Conservation (phyloP, 2,888 invertebrate species). For the Melanophora roralis region DNA sequence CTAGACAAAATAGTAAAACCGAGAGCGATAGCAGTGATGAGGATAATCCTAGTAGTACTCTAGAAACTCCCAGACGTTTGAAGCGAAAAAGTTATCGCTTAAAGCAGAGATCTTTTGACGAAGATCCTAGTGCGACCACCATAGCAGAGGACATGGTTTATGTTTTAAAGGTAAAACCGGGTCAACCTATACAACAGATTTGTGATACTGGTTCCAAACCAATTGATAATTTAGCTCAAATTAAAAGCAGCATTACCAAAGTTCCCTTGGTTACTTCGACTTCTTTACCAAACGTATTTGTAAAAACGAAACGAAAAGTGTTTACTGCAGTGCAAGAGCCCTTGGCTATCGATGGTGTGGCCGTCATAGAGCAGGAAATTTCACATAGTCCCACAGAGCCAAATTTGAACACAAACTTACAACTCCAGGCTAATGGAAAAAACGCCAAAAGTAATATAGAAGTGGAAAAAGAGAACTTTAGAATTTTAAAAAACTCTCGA, state of each 20-base stretch:
- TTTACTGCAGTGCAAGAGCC: slow-evolving; percentile 83
- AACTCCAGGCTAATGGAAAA: neutral
- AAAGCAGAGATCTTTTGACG: slow-evolving; percentile 74
- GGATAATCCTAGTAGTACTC: slow-evolving; percentile 69
- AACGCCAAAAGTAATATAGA: neutral
- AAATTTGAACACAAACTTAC: neutral
- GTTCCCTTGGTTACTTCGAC: slow-evolving; percentile 62
- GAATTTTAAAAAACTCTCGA: neutral
- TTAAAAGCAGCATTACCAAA: neutral
- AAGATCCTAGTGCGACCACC: slow-evolving; percentile 69
- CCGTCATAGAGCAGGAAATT: slow-evolving; percentile 70
- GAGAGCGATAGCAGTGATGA: slow-evolving; percentile 77
- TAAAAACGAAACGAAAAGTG: slow-evolving; percentile 88
- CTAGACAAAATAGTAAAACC: slow-evolving; percentile 77
- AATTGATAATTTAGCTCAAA: neutral
- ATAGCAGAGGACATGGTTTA: slow-evolving; percentile 68
- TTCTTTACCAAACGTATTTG: slow-evolving; percentile 81
- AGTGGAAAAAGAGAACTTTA: neutral
- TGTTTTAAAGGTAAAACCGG: slow-evolving; percentile 75
- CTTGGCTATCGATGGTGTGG: slow-evolving; percentile 68
- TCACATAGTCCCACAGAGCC: slow-evolving; percentile 55
- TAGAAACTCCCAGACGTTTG: slow-evolving; percentile 75
- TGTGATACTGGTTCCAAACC: slow-evolving; percentile 23
- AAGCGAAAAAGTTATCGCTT: slow-evolving; percentile 76
- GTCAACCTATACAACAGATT: slow-evolving; percentile 72